Conservation (phyloP, 2,113 vertebrate species). For the Enhydra lutris region DNA sequence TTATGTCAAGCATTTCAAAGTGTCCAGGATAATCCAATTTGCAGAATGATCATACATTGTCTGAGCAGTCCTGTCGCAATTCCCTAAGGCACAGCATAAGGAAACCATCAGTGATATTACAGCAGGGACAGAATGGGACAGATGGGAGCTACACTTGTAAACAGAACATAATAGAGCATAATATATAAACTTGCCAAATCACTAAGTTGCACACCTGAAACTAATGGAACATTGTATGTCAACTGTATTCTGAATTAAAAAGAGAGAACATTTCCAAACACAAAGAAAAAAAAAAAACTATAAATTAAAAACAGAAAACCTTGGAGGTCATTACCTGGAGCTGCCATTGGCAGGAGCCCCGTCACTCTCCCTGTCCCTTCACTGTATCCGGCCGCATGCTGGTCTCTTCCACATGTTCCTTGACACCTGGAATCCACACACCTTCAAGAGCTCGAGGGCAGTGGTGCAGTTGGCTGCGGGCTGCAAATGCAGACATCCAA, state of each 20-base stretch:
- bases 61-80: not conserved
- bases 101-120: not conserved
- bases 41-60: not conserved
- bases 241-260: not conserved
- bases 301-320: not conserved
- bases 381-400: no score
- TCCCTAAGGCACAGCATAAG: not conserved
- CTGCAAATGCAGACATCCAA: fast-evolving
- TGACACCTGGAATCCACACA: not conserved
- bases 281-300: not conserved
- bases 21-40: not conserved
- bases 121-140: not conserved
- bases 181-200: not conserved
- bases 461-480: not conserved
- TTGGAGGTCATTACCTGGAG: not conserved
- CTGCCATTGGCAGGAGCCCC: not conserved
- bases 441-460: not conserved
- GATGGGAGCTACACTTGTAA: not conserved
- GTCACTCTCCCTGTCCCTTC: not conserved
- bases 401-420: not conserved
- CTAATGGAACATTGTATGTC: not conserved
- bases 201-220: not conserved
- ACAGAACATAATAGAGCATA: not conserved
- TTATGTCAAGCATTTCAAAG: not conserved
- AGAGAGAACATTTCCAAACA: not conserved